Evolutionary conservation across 2,113 vertebrate genomes (phyloP).

Genomic region (Melanotaenia duboulayi): DNA sequence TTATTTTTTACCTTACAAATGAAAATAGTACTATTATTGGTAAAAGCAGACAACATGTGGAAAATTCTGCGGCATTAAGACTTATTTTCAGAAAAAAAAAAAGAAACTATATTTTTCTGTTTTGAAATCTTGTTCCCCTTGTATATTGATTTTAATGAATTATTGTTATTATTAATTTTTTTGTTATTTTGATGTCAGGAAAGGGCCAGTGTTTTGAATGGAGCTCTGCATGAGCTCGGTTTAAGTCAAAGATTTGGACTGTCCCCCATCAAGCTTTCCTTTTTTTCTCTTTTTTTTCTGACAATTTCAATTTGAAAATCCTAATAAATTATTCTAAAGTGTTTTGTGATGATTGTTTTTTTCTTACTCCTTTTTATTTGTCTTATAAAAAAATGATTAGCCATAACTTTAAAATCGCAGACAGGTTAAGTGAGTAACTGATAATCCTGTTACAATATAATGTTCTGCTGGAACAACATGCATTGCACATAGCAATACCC

Average conservation of each 20-base stretch:
- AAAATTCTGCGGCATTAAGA: conserved; percentile 84
- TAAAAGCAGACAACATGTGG: conserved; percentile 73
- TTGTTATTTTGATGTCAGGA: conserved; percentile 73
- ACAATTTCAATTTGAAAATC: conserved; percentile 94
- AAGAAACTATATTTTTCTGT: conserved; percentile 82
- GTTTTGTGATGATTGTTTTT: conserved; percentile 40
- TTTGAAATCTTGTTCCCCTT: conserved; percentile 78
- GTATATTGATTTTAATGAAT: conserved; percentile 74
- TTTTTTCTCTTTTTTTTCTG: conserved; percentile 79
- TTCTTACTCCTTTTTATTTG: background rate
- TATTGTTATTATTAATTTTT: conserved; percentile 42
- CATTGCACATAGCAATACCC: too few species aligned
- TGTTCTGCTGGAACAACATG: too few species aligned
- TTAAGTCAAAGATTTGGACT: conserved; percentile 67
- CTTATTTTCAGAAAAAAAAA: conserved; percentile 82
- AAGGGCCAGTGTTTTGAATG: conserved; percentile 69
- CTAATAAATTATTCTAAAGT: conserved; percentile 99
- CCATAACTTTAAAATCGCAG: too few species aligned
- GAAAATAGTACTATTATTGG: conserved; percentile 80
- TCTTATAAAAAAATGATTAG: background rate
- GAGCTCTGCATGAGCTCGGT: conserved; percentile 60
- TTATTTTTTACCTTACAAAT: conserved; percentile 85
- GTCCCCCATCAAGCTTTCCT: conserved; percentile 71
- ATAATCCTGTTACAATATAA: too few species aligned
- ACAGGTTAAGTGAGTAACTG: background rate